A percentile compares a stretch with the other conserved stretches of the same genome.
Conservation (phyloP, 2,888 invertebrate species). For the Sinohyriopsis cumingii region DNA sequence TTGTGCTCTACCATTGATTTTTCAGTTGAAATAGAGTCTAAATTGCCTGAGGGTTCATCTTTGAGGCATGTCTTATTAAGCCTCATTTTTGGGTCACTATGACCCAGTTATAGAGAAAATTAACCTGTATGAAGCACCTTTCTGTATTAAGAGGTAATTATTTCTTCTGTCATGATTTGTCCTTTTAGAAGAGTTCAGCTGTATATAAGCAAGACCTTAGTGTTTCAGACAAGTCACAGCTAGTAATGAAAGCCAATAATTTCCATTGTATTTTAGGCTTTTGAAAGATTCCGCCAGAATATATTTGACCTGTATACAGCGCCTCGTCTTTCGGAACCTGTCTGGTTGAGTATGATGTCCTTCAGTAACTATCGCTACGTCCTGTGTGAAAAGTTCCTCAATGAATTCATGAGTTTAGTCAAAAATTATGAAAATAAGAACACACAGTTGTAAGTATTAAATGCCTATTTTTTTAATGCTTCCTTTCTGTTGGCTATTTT, state of each 20-base stretch:
- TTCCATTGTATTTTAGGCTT: slow-evolving; percentile 56
- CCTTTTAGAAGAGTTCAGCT: too few relatives aligned
- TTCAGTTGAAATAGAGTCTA: too few relatives aligned
- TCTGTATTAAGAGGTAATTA: too few relatives aligned
- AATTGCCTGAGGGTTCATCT: too few relatives aligned
- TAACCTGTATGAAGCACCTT: too few relatives aligned
- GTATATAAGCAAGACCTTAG: too few relatives aligned
- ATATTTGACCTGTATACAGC: slow-evolving; percentile 81
- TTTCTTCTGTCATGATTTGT: too few relatives aligned
- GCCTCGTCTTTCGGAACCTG: slow-evolving; percentile 79
- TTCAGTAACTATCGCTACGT: slow-evolving; percentile 71
- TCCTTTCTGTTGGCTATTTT: not conserved
- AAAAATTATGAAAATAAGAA: slow-evolving; percentile 83
- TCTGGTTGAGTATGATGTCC: slow-evolving; percentile 80
- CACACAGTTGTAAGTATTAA: slow-evolving; percentile 84
- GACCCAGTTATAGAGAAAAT: too few relatives aligned
- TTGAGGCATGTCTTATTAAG: too few relatives aligned
- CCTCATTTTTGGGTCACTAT: too few relatives aligned
- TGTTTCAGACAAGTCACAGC: too few relatives aligned
- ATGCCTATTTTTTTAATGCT: not conserved
- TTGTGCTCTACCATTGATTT: too few relatives aligned
- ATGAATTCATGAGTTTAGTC: slow-evolving; percentile 68
- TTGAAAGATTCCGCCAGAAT: slow-evolving; percentile 73
- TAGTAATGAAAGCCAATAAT: not conserved
- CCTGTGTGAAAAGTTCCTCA: slow-evolving; percentile 69